A percentile compares a stretch with the other conserved stretches of the same genome.
Evolutionary conservation across 1,140 invertebrate species (phyloP).

Genomic region (Drosophila grimshawi): DNA sequence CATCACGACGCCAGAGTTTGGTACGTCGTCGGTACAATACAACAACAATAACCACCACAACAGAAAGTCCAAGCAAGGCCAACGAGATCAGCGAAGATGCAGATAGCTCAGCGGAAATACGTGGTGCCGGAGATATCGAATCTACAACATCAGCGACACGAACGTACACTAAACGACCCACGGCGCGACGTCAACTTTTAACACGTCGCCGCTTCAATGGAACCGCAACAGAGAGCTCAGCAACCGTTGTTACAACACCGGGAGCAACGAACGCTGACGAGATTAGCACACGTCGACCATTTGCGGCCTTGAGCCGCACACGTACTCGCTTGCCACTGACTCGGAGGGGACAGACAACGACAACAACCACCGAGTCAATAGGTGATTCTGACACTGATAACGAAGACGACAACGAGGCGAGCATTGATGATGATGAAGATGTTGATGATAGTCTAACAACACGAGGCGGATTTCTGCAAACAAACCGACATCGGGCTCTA

Average conservation of each 20-base stretch:
- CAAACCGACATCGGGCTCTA: conserved; percentile 60
- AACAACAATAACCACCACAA: not conserved
- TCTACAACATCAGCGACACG: conserved; percentile 1
- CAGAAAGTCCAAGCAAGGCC: not conserved
- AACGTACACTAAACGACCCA: conserved; percentile 16
- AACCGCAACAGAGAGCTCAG: conserved; percentile 2
- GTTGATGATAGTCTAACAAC: not conserved
- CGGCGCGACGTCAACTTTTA: conserved; percentile 40
- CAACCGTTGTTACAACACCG: not conserved
- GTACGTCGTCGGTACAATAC: conserved; percentile 10
- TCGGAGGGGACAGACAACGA: conserved; percentile 15
- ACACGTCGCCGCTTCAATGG: conserved; percentile 19
- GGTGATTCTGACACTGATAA: conserved; percentile 9
- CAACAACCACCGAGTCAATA: conserved; percentile 23
- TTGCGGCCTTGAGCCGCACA: conserved; percentile 52
- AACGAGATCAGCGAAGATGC: conserved; percentile 7
- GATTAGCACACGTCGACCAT: conserved; percentile 56
- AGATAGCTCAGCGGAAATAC: not conserved
- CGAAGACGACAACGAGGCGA: not conserved
- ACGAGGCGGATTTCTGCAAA: conserved; percentile 57
- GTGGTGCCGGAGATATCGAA: not conserved
- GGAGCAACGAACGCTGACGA: conserved; percentile 34
- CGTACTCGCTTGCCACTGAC: conserved; percentile 44
- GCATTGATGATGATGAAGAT: conserved; percentile 6
- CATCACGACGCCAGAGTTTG: not conserved